Evolutionary conservation across 1,140 invertebrate species (phyloP), one percentile per base, ranked within the genome.

Genomic region (Sesamia nonagrioides): DNA sequence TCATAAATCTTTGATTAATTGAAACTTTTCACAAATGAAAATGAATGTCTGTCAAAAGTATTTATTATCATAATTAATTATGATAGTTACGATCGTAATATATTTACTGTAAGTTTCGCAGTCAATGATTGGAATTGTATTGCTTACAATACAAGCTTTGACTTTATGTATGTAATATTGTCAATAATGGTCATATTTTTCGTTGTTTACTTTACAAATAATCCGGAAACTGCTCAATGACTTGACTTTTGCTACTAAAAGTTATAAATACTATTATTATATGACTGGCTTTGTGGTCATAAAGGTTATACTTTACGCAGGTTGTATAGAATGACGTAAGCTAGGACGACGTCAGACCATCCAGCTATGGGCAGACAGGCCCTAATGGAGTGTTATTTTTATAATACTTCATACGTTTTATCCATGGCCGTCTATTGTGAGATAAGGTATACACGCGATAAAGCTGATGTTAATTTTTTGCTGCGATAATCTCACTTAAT

Each of bases 321-420:
- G 17, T 27, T 48, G 60, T 61, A 61, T 40, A 33, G 45, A 33
- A 50, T 69, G 45, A 69, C 66, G 66, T 69, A 48, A 69, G 42
- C 42, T 27, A 69, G 66, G 21, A 6, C 45, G 66, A 69, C 66
- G 66, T 48, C 42, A 48, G 13, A n/a, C 63, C 17, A 15, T 42
- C 61, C 61, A 66, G 17, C 61, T 18, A 42, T 66, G 37, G 60
- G 40, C 60, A 56, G 58, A 61, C 58, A 50, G 66, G 18, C 66
- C 66, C 66, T 69, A 50, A 69, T 50, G 42, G 66, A 69, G 21
- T 69, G 37, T 66, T 69, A 69, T 69, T 69, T 69, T 69, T 69
- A 69, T 50, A 69, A 48, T 69, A 50, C 66, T 37, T 66, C 18
- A 66, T 42, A 69, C 66, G 17, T 50, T 69, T 37, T 50, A 71